phyloP scores from a whole-genome alignment of 2,888 invertebrate genomes.

The Quadroppia sp. region DNA sequence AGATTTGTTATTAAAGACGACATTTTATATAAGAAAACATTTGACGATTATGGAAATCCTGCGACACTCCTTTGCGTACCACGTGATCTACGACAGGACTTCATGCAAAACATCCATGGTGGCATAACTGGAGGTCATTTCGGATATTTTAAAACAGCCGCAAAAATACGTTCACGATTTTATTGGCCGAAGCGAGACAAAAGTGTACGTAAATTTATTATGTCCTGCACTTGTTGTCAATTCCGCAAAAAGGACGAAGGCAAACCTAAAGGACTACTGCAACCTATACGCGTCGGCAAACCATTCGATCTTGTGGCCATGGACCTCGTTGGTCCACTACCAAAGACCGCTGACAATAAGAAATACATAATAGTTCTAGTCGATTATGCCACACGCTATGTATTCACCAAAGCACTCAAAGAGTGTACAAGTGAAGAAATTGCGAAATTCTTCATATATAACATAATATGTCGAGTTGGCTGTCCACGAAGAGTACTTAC shows the following conservation, averaged over 20 bases:
- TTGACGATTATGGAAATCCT: background rate
- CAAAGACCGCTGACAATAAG: background rate
- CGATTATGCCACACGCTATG: background rate
- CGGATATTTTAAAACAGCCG: background rate
- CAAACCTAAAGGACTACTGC: background rate
- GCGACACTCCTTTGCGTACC: background rate
- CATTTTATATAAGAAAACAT: background rate
- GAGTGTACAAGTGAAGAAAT: background rate
- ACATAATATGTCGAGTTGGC: background rate
- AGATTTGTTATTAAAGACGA: background rate
- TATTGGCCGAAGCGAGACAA: background rate
- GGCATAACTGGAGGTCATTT: background rate
- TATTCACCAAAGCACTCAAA: background rate
- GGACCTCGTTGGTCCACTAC: background rate
- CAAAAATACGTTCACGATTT: background rate
- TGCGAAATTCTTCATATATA: background rate
- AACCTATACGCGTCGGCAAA: background rate
- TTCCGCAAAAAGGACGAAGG: background rate
- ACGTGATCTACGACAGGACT: background rate
- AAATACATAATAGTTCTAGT: background rate
- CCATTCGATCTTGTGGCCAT: background rate
- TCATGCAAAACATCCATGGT: background rate
- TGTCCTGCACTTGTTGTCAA: background rate
- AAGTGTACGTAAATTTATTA: background rate
- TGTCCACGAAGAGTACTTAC: background rate